Percentiles rank a stretch among this genome's conserved stretches.
These are phyloP conservation scores for Callithrix jacchus DNA, from an alignment of 2,113 vertebrate genomes.

Conservation along the genomic window DNA sequence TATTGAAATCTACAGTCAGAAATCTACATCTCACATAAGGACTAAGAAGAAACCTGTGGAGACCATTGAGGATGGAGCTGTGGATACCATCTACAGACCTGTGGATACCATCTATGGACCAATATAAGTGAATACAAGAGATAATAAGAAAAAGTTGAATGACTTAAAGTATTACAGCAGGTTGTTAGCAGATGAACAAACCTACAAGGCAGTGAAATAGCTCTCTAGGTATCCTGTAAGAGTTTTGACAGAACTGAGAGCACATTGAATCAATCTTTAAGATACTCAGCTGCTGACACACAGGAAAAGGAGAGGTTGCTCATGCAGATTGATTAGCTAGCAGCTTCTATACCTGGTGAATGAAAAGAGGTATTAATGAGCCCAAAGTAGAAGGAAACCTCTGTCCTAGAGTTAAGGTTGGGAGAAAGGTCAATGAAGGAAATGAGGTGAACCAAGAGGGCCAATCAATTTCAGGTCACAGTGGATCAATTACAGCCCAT, in stretches of 20 bases:
- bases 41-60: conserved; percentile 28
- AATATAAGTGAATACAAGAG: neutral
- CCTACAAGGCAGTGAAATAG: neutral
- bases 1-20: conserved; percentile 17
- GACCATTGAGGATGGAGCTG: neutral
- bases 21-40: neutral
- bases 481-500: conserved; percentile 45
- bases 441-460: conserved; percentile 49
- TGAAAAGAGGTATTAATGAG: conserved; percentile 66
- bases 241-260: conserved; percentile 36
- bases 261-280: conserved; percentile 62
- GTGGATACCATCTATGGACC: neutral
- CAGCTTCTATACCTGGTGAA: conserved; percentile 54
- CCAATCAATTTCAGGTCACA: conserved; percentile 58
- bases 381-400: conserved; percentile 45
- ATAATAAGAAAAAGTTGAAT: conserved; percentile 39
- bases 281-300: conserved; percentile 58
- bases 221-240: conserved; percentile 18
- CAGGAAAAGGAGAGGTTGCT: conserved; percentile 60
- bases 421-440: conserved; percentile 63
- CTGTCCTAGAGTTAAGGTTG: conserved; percentile 47
- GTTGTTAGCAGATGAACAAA: conserved; percentile 5
- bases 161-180: conserved; percentile 25
- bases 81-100: neutral
- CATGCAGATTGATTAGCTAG: conserved; percentile 52